These are phyloP conservation scores for Anas platyrhynchos DNA, from an alignment of 2,113 vertebrate genomes.

Conservation along the genomic window DNA sequence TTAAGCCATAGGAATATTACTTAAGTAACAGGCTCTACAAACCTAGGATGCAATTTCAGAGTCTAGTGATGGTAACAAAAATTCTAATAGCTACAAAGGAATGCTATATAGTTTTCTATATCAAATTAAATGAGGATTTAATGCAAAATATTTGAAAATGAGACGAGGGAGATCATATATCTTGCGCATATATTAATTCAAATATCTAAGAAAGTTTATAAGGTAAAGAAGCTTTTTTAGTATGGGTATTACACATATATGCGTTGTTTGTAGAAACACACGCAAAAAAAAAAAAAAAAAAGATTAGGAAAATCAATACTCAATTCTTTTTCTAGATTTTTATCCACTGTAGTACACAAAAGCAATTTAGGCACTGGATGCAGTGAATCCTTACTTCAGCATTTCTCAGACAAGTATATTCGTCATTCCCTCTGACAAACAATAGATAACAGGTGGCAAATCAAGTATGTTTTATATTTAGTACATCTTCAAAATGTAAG, in stretches of 20 bases:
- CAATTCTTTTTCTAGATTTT: constrained; percentile 71
- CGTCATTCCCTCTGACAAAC: constrained; percentile 53
- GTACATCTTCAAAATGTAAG: neutral
- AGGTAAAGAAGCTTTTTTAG: neutral
- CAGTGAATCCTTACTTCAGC: constrained; percentile 57
- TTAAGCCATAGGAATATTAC: neutral
- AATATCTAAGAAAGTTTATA: neutral
- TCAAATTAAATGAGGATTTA: neutral
- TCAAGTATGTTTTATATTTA: constrained; percentile 18
- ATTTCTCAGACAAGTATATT: constrained; percentile 59
- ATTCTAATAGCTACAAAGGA: neutral
- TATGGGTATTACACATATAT: neutral
- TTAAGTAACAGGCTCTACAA: neutral
- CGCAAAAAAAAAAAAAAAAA: constrained; percentile 58
- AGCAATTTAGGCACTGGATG: constrained; percentile 48
- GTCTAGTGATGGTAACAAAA: neutral
- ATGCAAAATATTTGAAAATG: neutral
- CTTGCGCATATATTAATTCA: neutral
- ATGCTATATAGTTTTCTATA: neutral
- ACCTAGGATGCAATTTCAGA: neutral
- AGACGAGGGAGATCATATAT: neutral
- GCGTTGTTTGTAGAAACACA: constrained; percentile 32
- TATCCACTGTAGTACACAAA: constrained; percentile 58
- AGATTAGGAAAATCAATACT: constrained; percentile 71
- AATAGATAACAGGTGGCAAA: constrained; percentile 19